Evolutionary conservation across 2,888 invertebrate genomes (phyloP).

Genomic region (Pherbina coryleti): DNA sequence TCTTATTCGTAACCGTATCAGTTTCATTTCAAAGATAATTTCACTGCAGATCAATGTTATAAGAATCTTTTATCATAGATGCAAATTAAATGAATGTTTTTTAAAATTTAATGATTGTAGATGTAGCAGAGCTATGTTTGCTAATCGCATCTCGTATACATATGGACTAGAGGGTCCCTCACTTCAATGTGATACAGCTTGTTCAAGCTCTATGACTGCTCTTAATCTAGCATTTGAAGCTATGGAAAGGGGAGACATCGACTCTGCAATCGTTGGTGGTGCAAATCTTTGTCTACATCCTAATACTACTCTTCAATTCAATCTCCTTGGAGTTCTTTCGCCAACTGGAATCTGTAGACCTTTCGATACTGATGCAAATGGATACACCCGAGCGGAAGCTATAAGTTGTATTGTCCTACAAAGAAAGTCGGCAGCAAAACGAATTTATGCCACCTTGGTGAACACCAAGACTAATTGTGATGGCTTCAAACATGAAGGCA

Average conservation of each 20-base stretch:
- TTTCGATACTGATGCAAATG: constrained; percentile 87
- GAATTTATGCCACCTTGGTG: constrained; percentile 78
- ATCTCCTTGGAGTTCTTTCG: constrained; percentile 82
- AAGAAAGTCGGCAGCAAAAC: constrained; percentile 61
- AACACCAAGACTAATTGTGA: constrained; percentile 87
- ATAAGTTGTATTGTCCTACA: constrained; percentile 80
- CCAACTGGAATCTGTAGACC: constrained; percentile 89
- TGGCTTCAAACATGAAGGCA: constrained; percentile 80
- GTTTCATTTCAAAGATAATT: not conserved
- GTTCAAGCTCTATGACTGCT: constrained; percentile 92
- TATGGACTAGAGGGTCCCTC: constrained; percentile 91
- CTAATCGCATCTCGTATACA: constrained; percentile 92
- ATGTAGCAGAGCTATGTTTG: constrained; percentile 91
- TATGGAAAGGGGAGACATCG: constrained; percentile 84
- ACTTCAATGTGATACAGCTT: constrained; percentile 90
- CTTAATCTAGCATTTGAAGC: constrained; percentile 84
- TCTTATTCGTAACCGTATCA: no score
- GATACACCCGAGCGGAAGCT: constrained; percentile 88
- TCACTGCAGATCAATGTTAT: not conserved
- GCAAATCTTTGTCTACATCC: constrained; percentile 89
- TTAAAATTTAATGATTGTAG: constrained; percentile 64
- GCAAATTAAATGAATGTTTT: no score
- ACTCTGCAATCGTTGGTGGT: constrained; percentile 91
- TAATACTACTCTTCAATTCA: constrained; percentile 88
- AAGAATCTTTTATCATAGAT: no score